These are phyloP conservation scores for Pseudomyrmex gracilis DNA, from an alignment of 1,140 invertebrate genomes.

Conservation along the genomic window DNA sequence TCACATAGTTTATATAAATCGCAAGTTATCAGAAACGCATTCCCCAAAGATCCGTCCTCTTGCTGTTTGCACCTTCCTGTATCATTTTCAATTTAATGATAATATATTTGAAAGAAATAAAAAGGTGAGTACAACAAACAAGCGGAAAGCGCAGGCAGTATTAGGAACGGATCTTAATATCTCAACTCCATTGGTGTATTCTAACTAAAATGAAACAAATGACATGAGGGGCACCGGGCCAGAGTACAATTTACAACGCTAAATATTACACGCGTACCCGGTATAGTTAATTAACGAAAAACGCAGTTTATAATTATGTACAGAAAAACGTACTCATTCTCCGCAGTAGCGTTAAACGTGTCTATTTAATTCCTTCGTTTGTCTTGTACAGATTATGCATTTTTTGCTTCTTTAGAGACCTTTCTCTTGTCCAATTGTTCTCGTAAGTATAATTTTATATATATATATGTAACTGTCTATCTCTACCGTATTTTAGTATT, in stretches of 20 bases:
- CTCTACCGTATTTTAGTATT: too few species aligned
- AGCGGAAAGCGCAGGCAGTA: conserved; percentile 76
- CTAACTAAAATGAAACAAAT: conserved; percentile 28
- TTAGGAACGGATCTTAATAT: too few species aligned
- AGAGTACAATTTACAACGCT: conserved; percentile 73
- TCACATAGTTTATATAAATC: conserved; percentile 48
- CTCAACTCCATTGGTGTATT: too few species aligned
- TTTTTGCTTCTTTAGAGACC: background rate
- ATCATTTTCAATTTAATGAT: conserved; percentile 6
- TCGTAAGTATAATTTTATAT: background rate
- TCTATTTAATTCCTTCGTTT: conserved; percentile 4
- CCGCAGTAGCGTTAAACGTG: conserved; percentile 13
- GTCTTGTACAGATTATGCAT: background rate
- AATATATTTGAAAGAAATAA: background rate
- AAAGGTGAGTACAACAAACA: background rate
- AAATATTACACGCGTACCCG: conserved; percentile 75
- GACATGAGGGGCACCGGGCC: conserved; percentile 1
- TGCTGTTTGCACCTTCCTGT: conserved; percentile 14
- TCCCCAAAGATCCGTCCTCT: background rate
- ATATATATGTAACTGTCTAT: too few species aligned
- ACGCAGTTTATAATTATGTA: conserved; percentile 57
- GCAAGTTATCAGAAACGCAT: background rate
- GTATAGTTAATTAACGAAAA: conserved; percentile 69
- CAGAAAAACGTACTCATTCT: conserved; percentile 24
- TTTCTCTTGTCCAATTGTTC: background rate